Conservation (phyloP, 2,888 invertebrate genomes). For the Crocallis elinguaria region DNA sequence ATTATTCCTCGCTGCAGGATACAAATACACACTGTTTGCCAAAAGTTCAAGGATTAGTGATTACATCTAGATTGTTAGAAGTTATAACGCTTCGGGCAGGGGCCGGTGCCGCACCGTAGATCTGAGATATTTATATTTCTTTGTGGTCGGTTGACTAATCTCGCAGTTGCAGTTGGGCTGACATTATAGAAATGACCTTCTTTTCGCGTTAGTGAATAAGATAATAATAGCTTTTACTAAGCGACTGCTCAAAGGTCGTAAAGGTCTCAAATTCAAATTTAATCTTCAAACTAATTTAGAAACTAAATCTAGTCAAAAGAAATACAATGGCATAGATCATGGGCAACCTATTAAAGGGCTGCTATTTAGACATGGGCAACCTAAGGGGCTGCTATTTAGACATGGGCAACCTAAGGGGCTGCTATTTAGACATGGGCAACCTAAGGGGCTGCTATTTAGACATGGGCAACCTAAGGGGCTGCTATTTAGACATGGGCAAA, state of each 20-base stretch:
- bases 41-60: slow-evolving; percentile 34
- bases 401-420: too few relatives aligned
- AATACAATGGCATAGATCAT: too few relatives aligned
- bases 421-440: too few relatives aligned
- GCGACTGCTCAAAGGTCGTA: slow-evolving; percentile 9
- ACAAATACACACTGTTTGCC: slow-evolving; percentile 6
- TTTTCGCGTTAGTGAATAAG: not conserved
- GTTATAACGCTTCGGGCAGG: not conserved
- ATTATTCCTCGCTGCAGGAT: slow-evolving; percentile 20
- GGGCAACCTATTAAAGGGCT: too few relatives aligned
- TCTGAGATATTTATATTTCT: slow-evolving; percentile 9
- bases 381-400: too few relatives aligned
- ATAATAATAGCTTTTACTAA: slow-evolving; percentile 1
- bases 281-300: not conserved
- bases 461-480: too few relatives aligned
- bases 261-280: not conserved
- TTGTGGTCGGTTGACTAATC: slow-evolving; percentile 25
- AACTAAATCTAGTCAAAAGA: too few relatives aligned
- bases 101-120: slow-evolving; percentile 4
- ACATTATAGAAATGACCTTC: slow-evolving; percentile 29
- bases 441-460: too few relatives aligned
- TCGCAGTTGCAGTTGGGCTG: slow-evolving; percentile 1
- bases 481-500: too few relatives aligned
- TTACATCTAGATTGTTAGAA: slow-evolving; percentile 21
- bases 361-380: too few relatives aligned